Base-by-base conservation (phyloP, 92 coral and sea anemone genomes). In the Meandrina meandrites region DNA sequence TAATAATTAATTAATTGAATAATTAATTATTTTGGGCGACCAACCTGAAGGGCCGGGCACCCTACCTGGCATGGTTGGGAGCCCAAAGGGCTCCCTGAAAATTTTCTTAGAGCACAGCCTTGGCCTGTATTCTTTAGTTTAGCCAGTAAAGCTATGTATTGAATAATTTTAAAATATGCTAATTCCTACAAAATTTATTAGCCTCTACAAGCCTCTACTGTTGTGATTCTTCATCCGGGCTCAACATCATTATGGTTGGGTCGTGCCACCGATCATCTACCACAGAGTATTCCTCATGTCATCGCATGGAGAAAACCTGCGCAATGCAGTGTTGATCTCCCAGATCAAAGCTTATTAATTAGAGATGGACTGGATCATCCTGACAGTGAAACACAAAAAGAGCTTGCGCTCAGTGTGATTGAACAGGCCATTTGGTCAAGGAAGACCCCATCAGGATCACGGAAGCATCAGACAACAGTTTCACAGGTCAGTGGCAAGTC, bases 351-450 rank as follows among this genome's bases (percentile, higher is more conserved):
- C 81, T 69, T 93, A 35, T 86, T 97, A 42, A 87, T 88, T 32
- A 91, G 99, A 67, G 97, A 93, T 30, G 99, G 99, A 27, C 90
- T 97, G 16, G 87, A 93, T 92, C 97, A 93, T 45, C 86, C 90
- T 62, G 99, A 97, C 84, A 93, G 99, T 75, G 98, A 95, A 81
- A 97, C 98, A 28, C 99, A 97, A 78, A 79, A 92, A 58, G 96
- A 97, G 56, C 93, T 97, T 35, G 99, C 99, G 8, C 92, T 97
- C 27, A 97, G 99, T 81, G 95, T 97, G 53, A 96, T 97, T 13
- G 99, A 97, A 57, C 99, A 97, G 91, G 99, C 98, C 17, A 93
- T 95, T 58, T 93, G 98, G 98, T 92, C 99, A 28, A 92, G 98
- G 74, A 97, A 93, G 80, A 75, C 94, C 5, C 87, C 81, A 80